A percentile compares a stretch with the other conserved stretches of the same genome.
Evolutionary conservation across 2,888 invertebrate genomes (phyloP).

Genomic region (Cinara cedri): DNA sequence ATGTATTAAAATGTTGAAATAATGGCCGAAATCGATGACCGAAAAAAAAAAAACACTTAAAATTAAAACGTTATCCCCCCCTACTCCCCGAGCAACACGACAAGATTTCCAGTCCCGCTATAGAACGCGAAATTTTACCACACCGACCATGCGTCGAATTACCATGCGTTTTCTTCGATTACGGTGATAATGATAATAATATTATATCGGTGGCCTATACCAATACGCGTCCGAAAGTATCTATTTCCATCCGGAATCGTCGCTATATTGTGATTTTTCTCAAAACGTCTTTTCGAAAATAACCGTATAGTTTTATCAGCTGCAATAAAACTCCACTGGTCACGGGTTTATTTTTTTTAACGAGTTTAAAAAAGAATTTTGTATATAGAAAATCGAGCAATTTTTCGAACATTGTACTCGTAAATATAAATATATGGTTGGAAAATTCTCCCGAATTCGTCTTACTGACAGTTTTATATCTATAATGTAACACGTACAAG

Average conservation of each 20-base stretch:
- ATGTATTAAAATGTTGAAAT: slow-evolving; percentile 31
- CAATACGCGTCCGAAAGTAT: neutral
- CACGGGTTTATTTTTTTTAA: neutral
- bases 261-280: neutral
- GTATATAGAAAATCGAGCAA: neutral
- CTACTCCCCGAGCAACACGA: too few species aligned
- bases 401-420: neutral
- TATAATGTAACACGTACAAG: too few species aligned
- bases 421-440: too few species aligned
- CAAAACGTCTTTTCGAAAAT: neutral
- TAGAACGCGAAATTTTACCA: neutral
- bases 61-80: too few species aligned
- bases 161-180: too few species aligned
- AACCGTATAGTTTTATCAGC: neutral
- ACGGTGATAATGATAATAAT: too few species aligned
- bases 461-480: too few species aligned
- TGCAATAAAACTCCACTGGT: too few species aligned
- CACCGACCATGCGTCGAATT: too few species aligned
- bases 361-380: neutral
- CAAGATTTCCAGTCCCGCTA: neutral
- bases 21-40: slow-evolving; percentile 5
- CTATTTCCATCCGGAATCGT: neutral
- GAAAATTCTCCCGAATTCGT: too few species aligned
- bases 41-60: too few species aligned
- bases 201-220: too few species aligned